Evolutionary conservation across 2,113 vertebrate species (phyloP).

Genomic region (Polypterus senegalus): DNA sequence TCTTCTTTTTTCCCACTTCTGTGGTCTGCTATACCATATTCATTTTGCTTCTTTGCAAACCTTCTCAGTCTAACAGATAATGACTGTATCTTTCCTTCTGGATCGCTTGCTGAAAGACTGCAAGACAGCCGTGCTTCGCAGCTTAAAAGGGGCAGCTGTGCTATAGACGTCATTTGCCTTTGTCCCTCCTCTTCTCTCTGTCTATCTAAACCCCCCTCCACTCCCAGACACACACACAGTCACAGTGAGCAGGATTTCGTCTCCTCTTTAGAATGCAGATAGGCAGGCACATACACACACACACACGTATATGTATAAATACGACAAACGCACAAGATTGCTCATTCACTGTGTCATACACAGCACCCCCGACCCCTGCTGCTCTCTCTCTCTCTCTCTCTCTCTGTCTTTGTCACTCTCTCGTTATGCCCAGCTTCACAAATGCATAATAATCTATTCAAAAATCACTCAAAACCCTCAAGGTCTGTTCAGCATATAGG

Average conservation of each 20-base stretch:
- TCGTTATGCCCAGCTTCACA: slow-evolving; percentile 1
- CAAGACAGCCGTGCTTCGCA: slow-evolving; percentile 22
- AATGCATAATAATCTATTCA: not conserved
- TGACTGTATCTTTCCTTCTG: slow-evolving; percentile 1
- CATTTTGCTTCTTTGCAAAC: too few relatives aligned
- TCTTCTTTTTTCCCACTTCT: too few relatives aligned
- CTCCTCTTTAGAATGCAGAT: too few relatives aligned
- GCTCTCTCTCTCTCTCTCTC: slow-evolving; percentile 5
- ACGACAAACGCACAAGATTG: too few relatives aligned
- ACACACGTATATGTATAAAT: too few relatives aligned
- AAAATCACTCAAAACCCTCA: too few relatives aligned
- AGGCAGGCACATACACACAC: too few relatives aligned
- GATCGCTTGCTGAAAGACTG: slow-evolving; percentile 24
- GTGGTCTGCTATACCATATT: too few relatives aligned
- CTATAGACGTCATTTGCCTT: slow-evolving; percentile 30
- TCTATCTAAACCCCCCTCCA: slow-evolving; percentile 7
- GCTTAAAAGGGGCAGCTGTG: slow-evolving; percentile 29
- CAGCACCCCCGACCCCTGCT: slow-evolving; percentile 5
- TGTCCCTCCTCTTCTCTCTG: slow-evolving; percentile 15
- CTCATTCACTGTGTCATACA: slow-evolving; percentile 3
- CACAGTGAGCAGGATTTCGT: too few relatives aligned
- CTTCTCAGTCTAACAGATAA: slow-evolving; percentile 2
- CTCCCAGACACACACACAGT: slow-evolving; percentile 16
- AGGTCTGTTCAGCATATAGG: too few relatives aligned
- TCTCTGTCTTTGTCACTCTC: slow-evolving; percentile 1